Conservation (phyloP, 2,113 vertebrate genomes). For the Pomatostomus ruficeps region DNA sequence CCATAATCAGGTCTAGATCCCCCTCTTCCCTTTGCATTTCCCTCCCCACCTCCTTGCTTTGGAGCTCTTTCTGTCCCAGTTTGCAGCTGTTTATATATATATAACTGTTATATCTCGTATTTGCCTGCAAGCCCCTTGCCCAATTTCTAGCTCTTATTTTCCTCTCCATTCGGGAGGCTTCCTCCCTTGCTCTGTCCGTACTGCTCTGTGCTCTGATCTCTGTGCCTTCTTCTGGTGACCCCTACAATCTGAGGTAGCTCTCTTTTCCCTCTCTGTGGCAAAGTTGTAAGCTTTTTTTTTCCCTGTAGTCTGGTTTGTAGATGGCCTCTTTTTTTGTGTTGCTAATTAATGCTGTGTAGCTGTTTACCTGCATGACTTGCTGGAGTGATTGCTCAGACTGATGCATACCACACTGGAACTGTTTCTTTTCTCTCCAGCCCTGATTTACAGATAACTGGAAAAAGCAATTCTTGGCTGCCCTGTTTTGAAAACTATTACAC, state of each 20-base stretch:
- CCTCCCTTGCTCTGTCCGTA: background rate
- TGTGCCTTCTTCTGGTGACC: background rate
- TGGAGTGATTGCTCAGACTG: background rate
- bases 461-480: slow-evolving; percentile 2
- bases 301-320: background rate
- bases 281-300: background rate
- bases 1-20: background rate
- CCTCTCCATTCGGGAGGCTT: background rate
- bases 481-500: slow-evolving; percentile 17
- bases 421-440: background rate
- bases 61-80: background rate
- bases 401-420: background rate
- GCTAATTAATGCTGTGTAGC: background rate
- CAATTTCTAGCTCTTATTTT: background rate
- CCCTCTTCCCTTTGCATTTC: background rate
- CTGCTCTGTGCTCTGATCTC: background rate
- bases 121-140: background rate
- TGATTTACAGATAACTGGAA: slow-evolving; percentile 38
- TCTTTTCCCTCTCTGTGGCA: background rate
- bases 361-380: background rate
- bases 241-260: background rate
- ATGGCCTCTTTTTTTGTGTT: background rate
- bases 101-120: background rate
- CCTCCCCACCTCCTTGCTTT: background rate
- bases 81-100: background rate